Conservation (phyloP, 2,113 vertebrate genomes). For the Podiceps cristatus region DNA sequence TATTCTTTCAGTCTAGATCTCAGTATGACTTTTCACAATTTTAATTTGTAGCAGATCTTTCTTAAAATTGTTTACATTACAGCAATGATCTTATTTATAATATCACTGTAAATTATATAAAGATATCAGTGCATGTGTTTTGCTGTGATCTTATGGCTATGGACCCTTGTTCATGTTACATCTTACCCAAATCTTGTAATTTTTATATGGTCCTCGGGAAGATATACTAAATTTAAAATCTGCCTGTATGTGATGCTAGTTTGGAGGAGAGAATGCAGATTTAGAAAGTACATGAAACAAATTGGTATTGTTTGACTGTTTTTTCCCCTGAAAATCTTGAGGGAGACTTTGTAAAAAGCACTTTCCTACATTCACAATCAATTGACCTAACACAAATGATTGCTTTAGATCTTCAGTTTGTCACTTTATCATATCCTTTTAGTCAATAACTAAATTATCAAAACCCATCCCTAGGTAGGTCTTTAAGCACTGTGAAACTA, state of each 20-base stretch:
- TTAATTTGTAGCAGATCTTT: not conserved
- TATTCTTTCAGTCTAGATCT: not conserved
- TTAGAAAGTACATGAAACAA: not conserved
- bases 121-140: not conserved
- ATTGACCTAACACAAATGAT: not conserved
- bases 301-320: not conserved
- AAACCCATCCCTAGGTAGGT: not conserved
- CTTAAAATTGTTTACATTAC: not conserved
- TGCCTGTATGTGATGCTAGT: not conserved
- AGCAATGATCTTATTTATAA: not conserved
- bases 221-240: not conserved
- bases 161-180: not conserved
- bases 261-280: not conserved
- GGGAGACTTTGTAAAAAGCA: not conserved
- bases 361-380: not conserved
- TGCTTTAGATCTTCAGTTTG: not conserved
- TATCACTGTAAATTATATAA: not conserved
- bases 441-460: not conserved
- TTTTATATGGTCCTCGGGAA: not conserved
- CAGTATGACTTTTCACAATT: not conserved
- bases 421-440: not conserved
- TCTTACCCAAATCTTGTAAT: not conserved
- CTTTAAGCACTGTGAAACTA: not conserved
- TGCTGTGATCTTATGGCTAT: not conserved
- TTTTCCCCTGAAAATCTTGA: not conserved